phyloP scores from a whole-genome alignment of 2,888 invertebrate species.

The Acleris literana region DNA sequence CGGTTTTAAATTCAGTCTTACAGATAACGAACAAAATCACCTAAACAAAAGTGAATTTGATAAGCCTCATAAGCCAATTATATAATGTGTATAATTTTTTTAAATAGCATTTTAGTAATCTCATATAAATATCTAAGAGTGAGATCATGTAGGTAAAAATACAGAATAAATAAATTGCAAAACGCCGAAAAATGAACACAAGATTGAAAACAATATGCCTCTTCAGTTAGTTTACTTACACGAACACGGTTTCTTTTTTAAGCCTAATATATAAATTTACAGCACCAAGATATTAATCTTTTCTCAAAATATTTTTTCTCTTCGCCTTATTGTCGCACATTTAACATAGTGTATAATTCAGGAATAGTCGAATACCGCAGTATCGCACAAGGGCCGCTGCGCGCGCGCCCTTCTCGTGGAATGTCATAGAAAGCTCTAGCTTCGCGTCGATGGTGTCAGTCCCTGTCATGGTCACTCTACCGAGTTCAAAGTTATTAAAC shows the following conservation, averaged over 20 bases:
- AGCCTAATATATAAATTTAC: slow-evolving; percentile 84
- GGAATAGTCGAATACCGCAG: slow-evolving; percentile 76
- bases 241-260: slow-evolving; percentile 77
- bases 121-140: slow-evolving; percentile 82
- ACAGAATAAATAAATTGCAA: slow-evolving; percentile 80
- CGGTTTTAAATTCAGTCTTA: slow-evolving; percentile 75
- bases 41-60: slow-evolving; percentile 72
- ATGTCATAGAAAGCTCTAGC: slow-evolving; percentile 55
- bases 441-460: slow-evolving; percentile 46
- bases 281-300: slow-evolving; percentile 83
- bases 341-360: slow-evolving; percentile 79
- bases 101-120: slow-evolving; percentile 78
- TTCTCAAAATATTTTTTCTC: slow-evolving; percentile 81
- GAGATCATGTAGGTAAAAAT: slow-evolving; percentile 81
- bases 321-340: slow-evolving; percentile 83
- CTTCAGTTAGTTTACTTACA: slow-evolving; percentile 74
- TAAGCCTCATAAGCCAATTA: slow-evolving; percentile 82
- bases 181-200: slow-evolving; percentile 80
- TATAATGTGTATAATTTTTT: slow-evolving; percentile 73
- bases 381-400: slow-evolving; percentile 70
- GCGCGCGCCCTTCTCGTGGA: slow-evolving; percentile 52
- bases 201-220: slow-evolving; percentile 79
- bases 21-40: slow-evolving; percentile 69
- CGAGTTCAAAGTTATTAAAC: slow-evolving; percentile 64
- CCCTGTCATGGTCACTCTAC: slow-evolving; percentile 52